A percentile compares a stretch with the other conserved stretches of the same genome.
Conservation (phyloP, 2,113 vertebrate species). For the Oryzias woworae region DNA sequence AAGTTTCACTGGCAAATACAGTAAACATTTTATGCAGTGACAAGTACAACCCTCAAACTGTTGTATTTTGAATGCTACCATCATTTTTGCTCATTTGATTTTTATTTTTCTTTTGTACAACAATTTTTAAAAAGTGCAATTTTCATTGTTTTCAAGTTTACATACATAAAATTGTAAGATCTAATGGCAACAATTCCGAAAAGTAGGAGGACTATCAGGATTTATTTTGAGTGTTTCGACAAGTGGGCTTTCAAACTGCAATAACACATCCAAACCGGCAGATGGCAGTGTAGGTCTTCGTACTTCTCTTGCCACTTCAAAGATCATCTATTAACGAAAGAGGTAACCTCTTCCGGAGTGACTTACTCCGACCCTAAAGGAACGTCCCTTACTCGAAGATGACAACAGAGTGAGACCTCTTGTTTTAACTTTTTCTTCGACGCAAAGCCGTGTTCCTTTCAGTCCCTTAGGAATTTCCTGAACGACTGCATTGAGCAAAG, state of each 20-base stretch:
- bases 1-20: too few relatives aligned
- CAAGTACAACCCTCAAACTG: too few relatives aligned
- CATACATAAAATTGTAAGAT: too few relatives aligned
- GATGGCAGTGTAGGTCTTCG: background rate
- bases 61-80: too few relatives aligned
- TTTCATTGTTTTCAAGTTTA: too few relatives aligned
- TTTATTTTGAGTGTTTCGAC: background rate
- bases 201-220: background rate
- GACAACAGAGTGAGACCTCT: slow-evolving; percentile 13
- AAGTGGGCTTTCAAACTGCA: background rate
- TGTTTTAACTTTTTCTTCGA: background rate
- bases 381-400: background rate
- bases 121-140: too few relatives aligned
- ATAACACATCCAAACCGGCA: slow-evolving; percentile 29
- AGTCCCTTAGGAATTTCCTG: slow-evolving; percentile 12
- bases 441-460: background rate
- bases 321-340: slow-evolving; percentile 6
- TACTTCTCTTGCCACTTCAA: rapidly evolving
- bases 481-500: slow-evolving; percentile 27
- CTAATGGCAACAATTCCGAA: too few relatives aligned
- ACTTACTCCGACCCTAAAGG: background rate
- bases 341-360: background rate
- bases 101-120: too few relatives aligned
- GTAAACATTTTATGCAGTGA: too few relatives aligned
- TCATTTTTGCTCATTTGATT: too few relatives aligned